These are phyloP conservation scores for Metridium senile DNA, from an alignment of 92 coral and sea anemone species.

Conservation along the genomic window DNA sequence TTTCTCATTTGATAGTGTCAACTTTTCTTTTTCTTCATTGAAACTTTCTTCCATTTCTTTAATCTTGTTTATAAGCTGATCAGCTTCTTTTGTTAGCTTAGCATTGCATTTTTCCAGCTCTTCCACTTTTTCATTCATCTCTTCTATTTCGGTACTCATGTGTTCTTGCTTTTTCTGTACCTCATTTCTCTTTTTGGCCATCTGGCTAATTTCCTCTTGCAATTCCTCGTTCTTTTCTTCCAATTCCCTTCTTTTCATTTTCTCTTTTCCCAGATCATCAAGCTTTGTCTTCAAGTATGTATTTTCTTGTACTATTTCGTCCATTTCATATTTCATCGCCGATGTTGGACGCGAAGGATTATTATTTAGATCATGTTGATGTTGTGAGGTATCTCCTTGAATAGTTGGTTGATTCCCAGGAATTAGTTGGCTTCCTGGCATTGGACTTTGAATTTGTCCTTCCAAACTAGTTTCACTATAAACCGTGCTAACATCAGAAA, in stretches of 20 bases:
- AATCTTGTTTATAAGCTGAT: conserved; percentile 47
- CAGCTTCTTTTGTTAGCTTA: conserved; percentile 46
- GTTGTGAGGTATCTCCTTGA: background rate
- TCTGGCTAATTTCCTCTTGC: conserved; percentile 65
- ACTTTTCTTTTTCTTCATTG: conserved; percentile 44
- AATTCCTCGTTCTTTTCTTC: conserved; percentile 71
- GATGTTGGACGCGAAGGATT: conserved; percentile 14
- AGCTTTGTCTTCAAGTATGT: conserved; percentile 63
- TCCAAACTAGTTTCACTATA: background rate
- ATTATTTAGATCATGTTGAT: conserved; percentile 1
- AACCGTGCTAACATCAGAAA: conserved; percentile 4
- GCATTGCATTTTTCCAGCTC: conserved; percentile 48
- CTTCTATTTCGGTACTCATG: conserved; percentile 54
- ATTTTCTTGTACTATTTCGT: conserved; percentile 71
- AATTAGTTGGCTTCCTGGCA: background rate
- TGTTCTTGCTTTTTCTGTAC: conserved; percentile 45
- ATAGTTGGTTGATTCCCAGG: background rate
- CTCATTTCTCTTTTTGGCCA: conserved; percentile 39
- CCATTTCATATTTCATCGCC: conserved; percentile 40
- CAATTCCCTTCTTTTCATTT: conserved; percentile 53
- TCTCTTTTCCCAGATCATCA: conserved; percentile 72
- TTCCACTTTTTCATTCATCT: conserved; percentile 49
- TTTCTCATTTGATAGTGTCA: conserved; percentile 34
- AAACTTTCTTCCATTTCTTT: conserved; percentile 54
- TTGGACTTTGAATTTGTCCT: background rate